These are phyloP conservation scores for Chironomus riparius DNA, from an alignment of 2,888 invertebrate genomes.

Conservation along the genomic window DNA sequence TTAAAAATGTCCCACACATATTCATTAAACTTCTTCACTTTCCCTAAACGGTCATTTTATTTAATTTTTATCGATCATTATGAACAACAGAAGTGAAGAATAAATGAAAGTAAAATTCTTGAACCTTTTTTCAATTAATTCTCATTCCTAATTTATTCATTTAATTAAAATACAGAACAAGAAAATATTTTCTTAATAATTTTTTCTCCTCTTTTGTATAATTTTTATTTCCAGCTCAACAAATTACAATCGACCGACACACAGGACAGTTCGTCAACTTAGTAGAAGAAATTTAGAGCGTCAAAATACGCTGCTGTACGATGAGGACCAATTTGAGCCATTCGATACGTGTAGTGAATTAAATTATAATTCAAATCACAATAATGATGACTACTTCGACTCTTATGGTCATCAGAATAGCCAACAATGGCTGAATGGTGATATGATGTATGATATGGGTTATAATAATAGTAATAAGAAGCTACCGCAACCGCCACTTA, in stretches of 20 bases:
- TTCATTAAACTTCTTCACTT: too few species aligned
- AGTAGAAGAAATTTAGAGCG: conserved; percentile 57
- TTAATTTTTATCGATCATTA: too few species aligned
- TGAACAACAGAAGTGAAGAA: too few species aligned
- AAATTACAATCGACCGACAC: conserved; percentile 2
- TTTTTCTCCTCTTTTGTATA: background rate
- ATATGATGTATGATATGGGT: background rate
- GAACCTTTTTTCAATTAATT: background rate
- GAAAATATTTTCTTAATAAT: background rate
- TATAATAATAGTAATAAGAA: conserved; percentile 30
- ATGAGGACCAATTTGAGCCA: conserved; percentile 35
- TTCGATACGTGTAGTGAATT: conserved; percentile 18
- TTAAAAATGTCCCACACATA: too few species aligned
- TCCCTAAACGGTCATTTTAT: too few species aligned
- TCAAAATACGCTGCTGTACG: conserved; percentile 70
- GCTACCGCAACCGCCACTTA: conserved; percentile 35
- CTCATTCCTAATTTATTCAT: background rate
- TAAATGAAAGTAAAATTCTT: too few species aligned
- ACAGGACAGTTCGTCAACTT: conserved; percentile 31
- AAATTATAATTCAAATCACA: conserved; percentile 41
- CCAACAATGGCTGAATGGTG: conserved; percentile 9
- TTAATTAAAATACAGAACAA: background rate
- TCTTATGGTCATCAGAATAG: conserved; percentile 45
- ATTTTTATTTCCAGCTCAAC: background rate
- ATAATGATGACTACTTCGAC: conserved; percentile 60